A percentile compares a stretch with the other conserved stretches of the same genome.
phyloP scores from a whole-genome alignment of 1,140 invertebrate species.

The Acyrthosiphon pisum region DNA sequence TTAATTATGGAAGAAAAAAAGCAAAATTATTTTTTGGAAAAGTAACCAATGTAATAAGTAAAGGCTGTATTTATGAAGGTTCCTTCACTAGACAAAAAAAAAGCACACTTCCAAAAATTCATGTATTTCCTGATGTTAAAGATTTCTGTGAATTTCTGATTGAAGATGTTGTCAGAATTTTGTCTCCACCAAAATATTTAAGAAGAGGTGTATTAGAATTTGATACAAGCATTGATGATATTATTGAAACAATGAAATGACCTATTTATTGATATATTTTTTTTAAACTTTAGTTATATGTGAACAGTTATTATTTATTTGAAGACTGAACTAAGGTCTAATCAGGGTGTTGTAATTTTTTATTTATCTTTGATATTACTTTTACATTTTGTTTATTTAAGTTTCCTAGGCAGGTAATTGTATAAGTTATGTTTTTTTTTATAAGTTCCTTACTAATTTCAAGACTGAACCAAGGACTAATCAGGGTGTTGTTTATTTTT shows the following conservation, averaged over 20 bases:
- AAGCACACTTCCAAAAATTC: constrained; percentile 1
- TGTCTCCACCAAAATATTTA: constrained; percentile 3
- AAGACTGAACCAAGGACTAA: no score
- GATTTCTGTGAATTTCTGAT: background rate
- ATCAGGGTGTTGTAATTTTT: no score
- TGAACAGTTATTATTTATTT: no score
- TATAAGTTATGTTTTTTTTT: no score
- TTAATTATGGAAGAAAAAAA: constrained; percentile 7
- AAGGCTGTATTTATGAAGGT: constrained; percentile 16
- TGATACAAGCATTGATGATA: background rate
- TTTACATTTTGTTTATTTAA: no score
- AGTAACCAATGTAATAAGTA: background rate
- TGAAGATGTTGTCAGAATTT: constrained; percentile 22
- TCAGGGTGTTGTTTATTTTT: no score
- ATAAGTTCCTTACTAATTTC: no score
- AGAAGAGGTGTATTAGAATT: constrained; percentile 18
- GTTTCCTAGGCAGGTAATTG: no score
- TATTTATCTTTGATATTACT: no score
- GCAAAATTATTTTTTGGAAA: constrained; percentile 29
- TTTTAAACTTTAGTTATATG: no score
- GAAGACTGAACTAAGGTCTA: no score
- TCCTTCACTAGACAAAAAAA: constrained; percentile 7
- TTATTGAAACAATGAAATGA: background rate
- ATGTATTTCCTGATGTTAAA: background rate
- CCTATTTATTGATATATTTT: no score